Percentiles rank a stretch among this genome's conserved stretches.
Evolutionary conservation across 2,797 vertebrate species (phyloP).

Genomic region (Sciurus carolinensis): DNA sequence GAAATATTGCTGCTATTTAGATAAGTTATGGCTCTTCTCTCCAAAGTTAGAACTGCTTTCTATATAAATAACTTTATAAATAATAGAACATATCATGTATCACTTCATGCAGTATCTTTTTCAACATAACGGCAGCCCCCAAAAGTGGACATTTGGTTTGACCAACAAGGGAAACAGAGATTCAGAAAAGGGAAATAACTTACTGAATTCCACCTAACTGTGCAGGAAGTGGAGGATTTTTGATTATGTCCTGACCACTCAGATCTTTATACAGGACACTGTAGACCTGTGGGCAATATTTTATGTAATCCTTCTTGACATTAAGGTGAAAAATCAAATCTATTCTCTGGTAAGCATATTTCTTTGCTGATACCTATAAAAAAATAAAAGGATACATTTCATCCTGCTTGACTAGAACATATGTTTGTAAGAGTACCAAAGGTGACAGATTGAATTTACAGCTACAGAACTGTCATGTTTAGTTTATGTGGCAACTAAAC

Average conservation of each 20-base stretch:
- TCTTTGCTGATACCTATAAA: background rate
- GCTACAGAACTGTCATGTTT: background rate
- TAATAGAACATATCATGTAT: background rate
- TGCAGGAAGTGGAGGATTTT: background rate
- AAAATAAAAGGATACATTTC: background rate
- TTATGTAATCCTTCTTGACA: constrained; percentile 30
- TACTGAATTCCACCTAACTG: background rate
- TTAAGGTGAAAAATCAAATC: constrained; percentile 36
- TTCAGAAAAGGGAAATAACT: constrained; percentile 30
- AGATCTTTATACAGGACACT: background rate
- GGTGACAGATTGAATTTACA: background rate
- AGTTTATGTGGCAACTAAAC: background rate
- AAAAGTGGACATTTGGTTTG: constrained; percentile 43
- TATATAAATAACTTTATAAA: background rate
- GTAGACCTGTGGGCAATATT: background rate
- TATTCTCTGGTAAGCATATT: background rate
- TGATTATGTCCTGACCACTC: background rate
- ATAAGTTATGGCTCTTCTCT: background rate
- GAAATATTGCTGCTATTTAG: background rate
- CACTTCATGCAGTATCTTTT: background rate
- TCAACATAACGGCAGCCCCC: background rate
- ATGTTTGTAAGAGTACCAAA: background rate
- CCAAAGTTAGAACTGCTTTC: constrained; percentile 29
- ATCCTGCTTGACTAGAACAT: background rate
- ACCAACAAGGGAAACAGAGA: constrained; percentile 23